Percentiles rank a stretch among this genome's conserved stretches.
Evolutionary conservation across 2,888 invertebrate species (phyloP).

Genomic region (Hirtodrosophila duncani): DNA sequence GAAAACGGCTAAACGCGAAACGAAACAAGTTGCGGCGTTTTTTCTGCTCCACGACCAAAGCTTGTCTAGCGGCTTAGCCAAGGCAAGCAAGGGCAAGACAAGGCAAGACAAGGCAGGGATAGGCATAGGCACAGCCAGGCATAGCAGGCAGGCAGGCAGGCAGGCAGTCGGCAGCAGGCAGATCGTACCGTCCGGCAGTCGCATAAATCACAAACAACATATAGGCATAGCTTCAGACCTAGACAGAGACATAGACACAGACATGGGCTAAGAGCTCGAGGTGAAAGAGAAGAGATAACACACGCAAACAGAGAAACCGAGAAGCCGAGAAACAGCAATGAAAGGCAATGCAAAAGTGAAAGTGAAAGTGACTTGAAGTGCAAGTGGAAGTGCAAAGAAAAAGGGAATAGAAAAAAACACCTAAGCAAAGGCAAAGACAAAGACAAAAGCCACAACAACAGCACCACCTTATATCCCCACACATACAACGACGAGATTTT

Average conservation of each 20-base stretch:
- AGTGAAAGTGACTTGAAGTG: conserved; percentile 66
- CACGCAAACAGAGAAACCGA: conserved; percentile 19
- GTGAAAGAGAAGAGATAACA: conserved; percentile 42
- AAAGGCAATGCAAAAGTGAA: conserved; percentile 52
- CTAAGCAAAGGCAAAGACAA: not conserved
- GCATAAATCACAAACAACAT: conserved; percentile 58
- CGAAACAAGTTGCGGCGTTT: conserved; percentile 77
- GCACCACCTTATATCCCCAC: not conserved
- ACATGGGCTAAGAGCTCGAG: conserved; percentile 8
- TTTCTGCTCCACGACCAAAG: conserved; percentile 74
- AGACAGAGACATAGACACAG: conserved; percentile 34
- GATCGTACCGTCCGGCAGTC: conserved; percentile 61
- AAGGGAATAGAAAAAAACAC: too few relatives aligned
- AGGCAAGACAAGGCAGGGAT: conserved; percentile 37
- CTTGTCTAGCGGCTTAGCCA: conserved; percentile 45
- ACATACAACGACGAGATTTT: not conserved
- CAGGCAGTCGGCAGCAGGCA: conserved; percentile 64
- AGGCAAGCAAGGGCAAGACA: conserved; percentile 12
- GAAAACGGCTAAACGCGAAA: conserved; percentile 78
- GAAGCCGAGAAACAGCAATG: conserved; percentile 4
- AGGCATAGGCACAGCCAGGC: conserved; percentile 55
- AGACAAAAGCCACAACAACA: conserved; percentile 7
- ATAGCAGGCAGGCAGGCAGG: conserved; percentile 65
- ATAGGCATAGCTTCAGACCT: conserved; percentile 8
- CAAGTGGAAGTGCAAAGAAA: conserved; percentile 41